Percentiles rank a stretch among this genome's conserved stretches.
Conservation (phyloP, 2,888 invertebrate species). For the Morpho helenor region DNA sequence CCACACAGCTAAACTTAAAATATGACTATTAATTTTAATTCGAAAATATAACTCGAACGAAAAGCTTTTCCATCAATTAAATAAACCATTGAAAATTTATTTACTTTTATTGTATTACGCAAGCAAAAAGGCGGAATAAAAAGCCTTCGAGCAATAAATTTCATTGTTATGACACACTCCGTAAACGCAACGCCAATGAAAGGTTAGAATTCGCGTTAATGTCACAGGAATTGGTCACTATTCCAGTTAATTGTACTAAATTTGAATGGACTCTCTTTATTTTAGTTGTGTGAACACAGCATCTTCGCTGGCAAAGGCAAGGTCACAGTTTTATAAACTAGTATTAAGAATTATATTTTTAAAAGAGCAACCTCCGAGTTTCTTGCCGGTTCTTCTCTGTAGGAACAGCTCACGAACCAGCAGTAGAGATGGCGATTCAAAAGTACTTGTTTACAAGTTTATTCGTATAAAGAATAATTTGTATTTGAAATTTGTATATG, state of each 20-base stretch:
- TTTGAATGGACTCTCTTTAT: not conserved
- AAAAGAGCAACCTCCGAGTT: no score
- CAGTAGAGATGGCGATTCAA: no score
- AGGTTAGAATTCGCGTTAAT: conserved; percentile 28
- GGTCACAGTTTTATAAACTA: no score
- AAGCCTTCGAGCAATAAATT: conserved; percentile 31
- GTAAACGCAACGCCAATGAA: conserved; percentile 34
- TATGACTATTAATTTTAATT: not conserved
- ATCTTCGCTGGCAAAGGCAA: no score
- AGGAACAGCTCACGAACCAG: no score
- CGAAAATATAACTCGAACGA: not conserved
- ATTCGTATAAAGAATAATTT: no score
- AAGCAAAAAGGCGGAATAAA: conserved; percentile 13
- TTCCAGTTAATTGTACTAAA: conserved; percentile 10
- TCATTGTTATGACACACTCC: conserved; percentile 39
- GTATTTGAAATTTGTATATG: no score
- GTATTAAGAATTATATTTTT: no score
- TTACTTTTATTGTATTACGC: not conserved
- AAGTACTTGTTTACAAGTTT: no score
- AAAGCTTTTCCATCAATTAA: not conserved
- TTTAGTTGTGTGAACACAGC: no score
- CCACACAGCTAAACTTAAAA: no score
- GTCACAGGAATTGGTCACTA: conserved; percentile 17
- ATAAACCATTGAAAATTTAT: not conserved
- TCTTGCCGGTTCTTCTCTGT: no score